Evolutionary conservation across 2,888 invertebrate species (phyloP).

Genomic region (Meloe dianella): DNA sequence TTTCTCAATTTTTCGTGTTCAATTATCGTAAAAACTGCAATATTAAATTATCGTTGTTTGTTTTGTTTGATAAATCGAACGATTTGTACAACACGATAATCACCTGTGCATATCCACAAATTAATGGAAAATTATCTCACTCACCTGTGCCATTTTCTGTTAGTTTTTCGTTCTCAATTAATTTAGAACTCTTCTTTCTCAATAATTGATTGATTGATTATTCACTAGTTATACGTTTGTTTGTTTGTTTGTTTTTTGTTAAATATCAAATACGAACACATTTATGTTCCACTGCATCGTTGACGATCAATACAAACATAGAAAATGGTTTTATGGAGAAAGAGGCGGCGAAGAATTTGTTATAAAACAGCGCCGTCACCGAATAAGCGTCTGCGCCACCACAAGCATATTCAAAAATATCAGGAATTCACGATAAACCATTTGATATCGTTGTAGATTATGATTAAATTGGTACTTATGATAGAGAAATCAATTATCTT

Average conservation of each 20-base stretch:
- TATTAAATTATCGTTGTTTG: too few species aligned
- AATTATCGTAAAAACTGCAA: too few species aligned
- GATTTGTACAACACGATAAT: too few species aligned
- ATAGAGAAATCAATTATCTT: too few species aligned
- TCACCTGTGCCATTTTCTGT: too few species aligned
- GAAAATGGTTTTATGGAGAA: background rate
- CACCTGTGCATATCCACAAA: too few species aligned
- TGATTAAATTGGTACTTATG: too few species aligned
- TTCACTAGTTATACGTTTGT: background rate
- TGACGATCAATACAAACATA: slow-evolving; percentile 4
- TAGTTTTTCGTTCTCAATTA: too few species aligned
- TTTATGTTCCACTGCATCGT: background rate
- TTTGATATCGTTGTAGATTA: background rate
- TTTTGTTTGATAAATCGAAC: too few species aligned
- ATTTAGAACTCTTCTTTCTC: too few species aligned
- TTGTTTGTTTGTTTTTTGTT: background rate
- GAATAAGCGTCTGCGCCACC: background rate
- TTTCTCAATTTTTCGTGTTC: too few species aligned
- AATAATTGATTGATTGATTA: background rate
- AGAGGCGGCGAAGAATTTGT: background rate
- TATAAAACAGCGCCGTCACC: background rate
- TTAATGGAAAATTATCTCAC: too few species aligned
- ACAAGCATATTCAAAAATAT: background rate
- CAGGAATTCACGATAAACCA: background rate
- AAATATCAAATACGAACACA: background rate